Percentiles rank a stretch among this genome's conserved stretches.
Evolutionary conservation across 2,797 vertebrate genomes (phyloP).

Genomic region (Gallinago nigripennis): DNA sequence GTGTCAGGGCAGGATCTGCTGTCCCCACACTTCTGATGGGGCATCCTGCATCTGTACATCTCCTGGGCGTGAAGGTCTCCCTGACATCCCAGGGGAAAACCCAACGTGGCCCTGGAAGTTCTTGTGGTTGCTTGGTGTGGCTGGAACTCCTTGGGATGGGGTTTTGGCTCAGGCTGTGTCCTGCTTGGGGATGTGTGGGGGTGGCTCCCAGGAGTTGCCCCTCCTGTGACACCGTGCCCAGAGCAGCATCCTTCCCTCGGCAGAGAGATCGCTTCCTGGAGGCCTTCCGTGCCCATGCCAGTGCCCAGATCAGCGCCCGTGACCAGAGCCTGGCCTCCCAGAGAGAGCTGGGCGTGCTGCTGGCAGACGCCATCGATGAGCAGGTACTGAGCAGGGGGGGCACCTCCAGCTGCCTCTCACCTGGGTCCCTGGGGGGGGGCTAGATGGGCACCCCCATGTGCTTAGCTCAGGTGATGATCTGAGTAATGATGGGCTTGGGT

Average conservation of each 20-base stretch:
- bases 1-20: accelerated
- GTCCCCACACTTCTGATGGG: not conserved
- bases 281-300: constrained; percentile 79
- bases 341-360: constrained; percentile 75
- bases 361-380: constrained; percentile 73
- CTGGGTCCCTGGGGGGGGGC: too few relatives aligned
- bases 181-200: accelerated
- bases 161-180: accelerated
- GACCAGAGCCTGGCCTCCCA: constrained; percentile 81
- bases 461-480: not conserved
- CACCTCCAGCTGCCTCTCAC: not conserved
- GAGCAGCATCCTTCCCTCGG: not conserved
- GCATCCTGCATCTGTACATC: not conserved
- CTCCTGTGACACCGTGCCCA: accelerated
- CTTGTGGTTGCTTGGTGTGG: not conserved
- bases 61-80: not conserved
- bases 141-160: not conserved
- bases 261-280: constrained; percentile 82
- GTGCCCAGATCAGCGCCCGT: constrained; percentile 76
- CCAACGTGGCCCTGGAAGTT: not conserved
- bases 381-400: constrained; percentile 76
- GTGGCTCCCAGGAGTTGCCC: not conserved
- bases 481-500: not conserved
- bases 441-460: accelerated
- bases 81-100: not conserved